A percentile compares a stretch with the other conserved stretches of the same genome.
phyloP scores from a whole-genome alignment of 2,113 vertebrate genomes.

The Phyllostomus discolor region DNA sequence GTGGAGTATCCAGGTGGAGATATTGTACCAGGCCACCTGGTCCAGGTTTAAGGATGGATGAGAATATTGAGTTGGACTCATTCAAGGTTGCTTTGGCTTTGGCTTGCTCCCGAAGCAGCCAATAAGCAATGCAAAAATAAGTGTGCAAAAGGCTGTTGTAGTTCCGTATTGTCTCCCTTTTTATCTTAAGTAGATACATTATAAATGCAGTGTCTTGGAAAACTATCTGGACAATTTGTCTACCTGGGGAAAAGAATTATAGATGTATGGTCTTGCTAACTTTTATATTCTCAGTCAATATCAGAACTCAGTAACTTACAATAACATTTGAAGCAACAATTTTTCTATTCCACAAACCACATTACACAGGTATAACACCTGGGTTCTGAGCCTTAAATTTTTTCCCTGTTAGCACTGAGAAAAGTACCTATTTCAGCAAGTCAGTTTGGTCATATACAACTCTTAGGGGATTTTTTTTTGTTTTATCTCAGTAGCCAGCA shows the following conservation, averaged over 20 bases:
- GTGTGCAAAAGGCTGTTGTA: not conserved
- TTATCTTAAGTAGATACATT: not conserved
- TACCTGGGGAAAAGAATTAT: not conserved
- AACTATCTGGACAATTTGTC: not conserved
- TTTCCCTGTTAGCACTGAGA: not conserved
- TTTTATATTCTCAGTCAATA: not conserved
- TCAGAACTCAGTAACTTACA: not conserved
- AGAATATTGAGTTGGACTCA: not conserved
- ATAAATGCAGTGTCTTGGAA: not conserved
- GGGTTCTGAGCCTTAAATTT: not conserved
- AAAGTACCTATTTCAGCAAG: not conserved
- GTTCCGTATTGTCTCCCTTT: not conserved
- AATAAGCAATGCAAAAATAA: not conserved
- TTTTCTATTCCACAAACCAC: not conserved
- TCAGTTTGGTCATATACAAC: not conserved
- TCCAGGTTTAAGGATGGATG: not conserved
- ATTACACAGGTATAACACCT: not conserved
- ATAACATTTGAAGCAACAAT: not conserved
- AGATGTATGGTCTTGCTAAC: not conserved
- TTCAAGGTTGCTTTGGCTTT: not conserved
- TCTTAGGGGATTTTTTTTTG: not conserved
- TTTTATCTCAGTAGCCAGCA: not conserved
- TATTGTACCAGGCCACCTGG: not conserved
- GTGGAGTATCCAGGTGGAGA: slow-evolving; percentile 13
- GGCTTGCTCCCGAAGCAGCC: not conserved